Evolutionary conservation across 1,140 invertebrate species (phyloP).

Genomic region (Drosophila ananassae): DNA sequence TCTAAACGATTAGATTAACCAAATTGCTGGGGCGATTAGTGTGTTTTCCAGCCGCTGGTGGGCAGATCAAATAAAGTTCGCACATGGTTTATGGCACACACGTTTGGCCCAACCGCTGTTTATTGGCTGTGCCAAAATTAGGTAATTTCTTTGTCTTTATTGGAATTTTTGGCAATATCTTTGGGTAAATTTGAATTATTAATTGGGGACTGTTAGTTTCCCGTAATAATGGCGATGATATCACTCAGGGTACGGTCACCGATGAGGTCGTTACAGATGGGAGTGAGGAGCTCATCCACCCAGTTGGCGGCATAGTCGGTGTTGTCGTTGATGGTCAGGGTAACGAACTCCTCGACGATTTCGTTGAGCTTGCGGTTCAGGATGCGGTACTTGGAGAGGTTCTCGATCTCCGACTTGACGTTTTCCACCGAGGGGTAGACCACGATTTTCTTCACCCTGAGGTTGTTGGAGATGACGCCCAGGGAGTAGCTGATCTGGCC

Average conservation of each 20-base stretch:
- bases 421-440: slow-evolving; percentile 57
- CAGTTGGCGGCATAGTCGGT: slow-evolving; percentile 61
- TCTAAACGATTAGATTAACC: slow-evolving; percentile 68
- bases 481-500: slow-evolving; percentile 61
- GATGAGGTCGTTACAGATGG: slow-evolving; percentile 64
- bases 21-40: slow-evolving; percentile 26
- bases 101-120: slow-evolving; percentile 8
- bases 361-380: slow-evolving; percentile 77
- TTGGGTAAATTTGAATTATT: neutral
- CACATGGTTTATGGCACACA: slow-evolving; percentile 33
- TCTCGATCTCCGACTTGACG: slow-evolving; percentile 71
- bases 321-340: slow-evolving; percentile 74
- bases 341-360: slow-evolving; percentile 73
- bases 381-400: slow-evolving; percentile 67
- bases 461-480: slow-evolving; percentile 17
- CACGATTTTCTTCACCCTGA: slow-evolving; percentile 58
- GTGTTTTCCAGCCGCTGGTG: slow-evolving; percentile 36
- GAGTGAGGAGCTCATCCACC: slow-evolving; percentile 51
- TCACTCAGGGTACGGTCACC: slow-evolving; percentile 57
- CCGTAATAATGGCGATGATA: slow-evolving; percentile 54
- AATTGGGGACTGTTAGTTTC: slow-evolving; percentile 11
- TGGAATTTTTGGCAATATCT: slow-evolving; percentile 10
- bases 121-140: slow-evolving; percentile 10
- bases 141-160: slow-evolving; percentile 23
- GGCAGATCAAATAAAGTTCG: slow-evolving; percentile 14